phyloP scores from a whole-genome alignment of 2,797 vertebrate genomes.

The Orestias chungarensis region DNA sequence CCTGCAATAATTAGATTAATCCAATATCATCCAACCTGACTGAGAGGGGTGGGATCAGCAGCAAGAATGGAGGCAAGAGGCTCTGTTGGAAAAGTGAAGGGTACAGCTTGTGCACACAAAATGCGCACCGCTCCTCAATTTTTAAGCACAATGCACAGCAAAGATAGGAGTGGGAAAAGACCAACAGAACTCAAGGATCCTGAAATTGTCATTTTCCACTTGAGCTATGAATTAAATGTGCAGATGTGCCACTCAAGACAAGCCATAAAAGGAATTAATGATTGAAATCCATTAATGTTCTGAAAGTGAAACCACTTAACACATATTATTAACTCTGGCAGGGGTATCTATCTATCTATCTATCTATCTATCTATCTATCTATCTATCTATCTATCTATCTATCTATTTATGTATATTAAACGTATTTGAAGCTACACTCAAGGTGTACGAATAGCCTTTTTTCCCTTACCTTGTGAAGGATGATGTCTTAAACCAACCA shows the following conservation, averaged over 20 bases:
- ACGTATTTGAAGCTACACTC: neutral
- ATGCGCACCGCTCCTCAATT: constrained; percentile 35
- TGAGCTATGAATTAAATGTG: neutral
- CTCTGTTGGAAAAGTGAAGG: constrained; percentile 31
- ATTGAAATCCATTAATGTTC: neutral
- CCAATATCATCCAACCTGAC: constrained; percentile 45
- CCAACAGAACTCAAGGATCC: constrained; percentile 7
- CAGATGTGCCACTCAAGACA: neutral
- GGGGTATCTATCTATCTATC: too few relatives aligned
- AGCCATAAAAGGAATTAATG: neutral
- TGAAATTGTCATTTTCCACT: neutral
- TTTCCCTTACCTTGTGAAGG: constrained; percentile 29
- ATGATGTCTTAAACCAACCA: constrained; percentile 31
- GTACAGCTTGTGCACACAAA: constrained; percentile 37
- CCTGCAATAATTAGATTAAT: constrained; percentile 68
- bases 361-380: too few relatives aligned
- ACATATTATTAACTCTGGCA: neutral
- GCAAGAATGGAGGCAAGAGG: constrained; percentile 9
- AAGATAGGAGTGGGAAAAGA: neutral
- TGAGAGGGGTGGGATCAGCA: constrained; percentile 30
- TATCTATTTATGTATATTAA: too few relatives aligned
- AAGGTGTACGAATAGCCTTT: constrained; percentile 7
- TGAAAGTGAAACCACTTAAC: neutral
- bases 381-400: too few relatives aligned
- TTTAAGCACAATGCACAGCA: constrained; percentile 21